Base-by-base conservation (phyloP, 2,797 vertebrate species). In the Hybognathus amarus region DNA sequence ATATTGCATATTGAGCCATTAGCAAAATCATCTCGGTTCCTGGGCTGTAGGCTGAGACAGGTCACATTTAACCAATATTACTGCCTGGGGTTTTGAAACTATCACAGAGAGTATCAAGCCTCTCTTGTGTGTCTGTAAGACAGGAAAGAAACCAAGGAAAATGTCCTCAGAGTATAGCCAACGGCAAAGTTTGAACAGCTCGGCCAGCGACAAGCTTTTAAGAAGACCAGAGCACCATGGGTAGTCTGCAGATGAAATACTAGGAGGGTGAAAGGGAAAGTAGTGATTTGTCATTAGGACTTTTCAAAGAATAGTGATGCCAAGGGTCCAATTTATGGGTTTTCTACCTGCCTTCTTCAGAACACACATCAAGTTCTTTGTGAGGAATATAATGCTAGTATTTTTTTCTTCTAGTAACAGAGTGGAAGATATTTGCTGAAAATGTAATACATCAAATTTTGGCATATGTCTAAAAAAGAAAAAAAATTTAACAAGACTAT, bases 241-340 rank as follows among this genome's bases (percentile, higher is more conserved):
- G 91, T 88, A 90, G 87, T 90, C 87, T 86, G 83, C 88, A 90
- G 88, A 91, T 89, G 88, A 91, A 94, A 92, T 92, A 89, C 89
- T 89, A 92, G 91, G 90, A n/a, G 92, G 91, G 90, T 92, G 90
- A 91, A 91, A 92, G 87, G 88, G 91, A 93, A 94, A 94, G 92
- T 91, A 92, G 93, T 93, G 89, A 94, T 94, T 94, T 94, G 92
- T 94, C 94, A 94, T 94, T 93, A 93, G 86, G 90, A 90, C 89
- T 91, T 93, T 92, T 94, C 91, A 93, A 93, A 93, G 91, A 91
- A 91, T 90, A 88, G 84, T 87, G 87, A 90, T 90, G 90, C 92
- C 91, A 92, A 91, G 90, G 91, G 91, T 91, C 91, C 91, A 93
- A 92, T 94, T 93, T 89, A 90, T 88, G 88, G 85, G 90, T 87